These are phyloP conservation scores for Nomada lathburiana DNA, from an alignment of 2,888 invertebrate species.

Conservation along the genomic window DNA sequence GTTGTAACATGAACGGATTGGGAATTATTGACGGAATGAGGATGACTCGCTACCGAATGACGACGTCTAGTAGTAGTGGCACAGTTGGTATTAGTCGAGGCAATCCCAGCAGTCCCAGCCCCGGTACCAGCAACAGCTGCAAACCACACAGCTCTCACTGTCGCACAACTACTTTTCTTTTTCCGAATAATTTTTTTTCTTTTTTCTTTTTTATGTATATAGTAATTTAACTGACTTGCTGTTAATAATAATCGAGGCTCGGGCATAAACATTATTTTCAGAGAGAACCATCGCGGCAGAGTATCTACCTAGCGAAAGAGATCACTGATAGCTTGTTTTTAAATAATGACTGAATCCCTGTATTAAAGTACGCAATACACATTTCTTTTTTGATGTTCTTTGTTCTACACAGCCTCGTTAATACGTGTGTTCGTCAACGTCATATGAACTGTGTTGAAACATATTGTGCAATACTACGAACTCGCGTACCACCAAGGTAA, in stretches of 20 bases:
- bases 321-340: background rate
- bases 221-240: background rate
- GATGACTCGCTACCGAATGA: constrained; percentile 84
- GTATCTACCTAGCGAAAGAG: background rate
- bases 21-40: constrained; percentile 82
- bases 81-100: constrained; percentile 80
- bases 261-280: background rate
- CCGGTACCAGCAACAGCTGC: constrained; percentile 82
- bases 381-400: constrained; percentile 10
- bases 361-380: background rate
- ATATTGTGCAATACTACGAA: constrained; percentile 47
- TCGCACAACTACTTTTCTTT: constrained; percentile 67
- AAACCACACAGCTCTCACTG: constrained; percentile 82
- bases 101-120: constrained; percentile 79
- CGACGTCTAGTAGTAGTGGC: constrained; percentile 82
- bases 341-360: background rate
- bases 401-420: constrained; percentile 20
- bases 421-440: constrained; percentile 11
- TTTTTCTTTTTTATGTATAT: constrained; percentile 12
- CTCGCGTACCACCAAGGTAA: background rate
- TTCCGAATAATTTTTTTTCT: constrained; percentile 1
- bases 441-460: constrained; percentile 39
- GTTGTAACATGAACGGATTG: constrained; percentile 81
- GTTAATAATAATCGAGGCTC: constrained; percentile 7
- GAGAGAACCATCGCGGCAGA: background rate